These are phyloP conservation scores for Macaca mulatta DNA, from an alignment of 2,113 vertebrate species.

Conservation along the genomic window DNA sequence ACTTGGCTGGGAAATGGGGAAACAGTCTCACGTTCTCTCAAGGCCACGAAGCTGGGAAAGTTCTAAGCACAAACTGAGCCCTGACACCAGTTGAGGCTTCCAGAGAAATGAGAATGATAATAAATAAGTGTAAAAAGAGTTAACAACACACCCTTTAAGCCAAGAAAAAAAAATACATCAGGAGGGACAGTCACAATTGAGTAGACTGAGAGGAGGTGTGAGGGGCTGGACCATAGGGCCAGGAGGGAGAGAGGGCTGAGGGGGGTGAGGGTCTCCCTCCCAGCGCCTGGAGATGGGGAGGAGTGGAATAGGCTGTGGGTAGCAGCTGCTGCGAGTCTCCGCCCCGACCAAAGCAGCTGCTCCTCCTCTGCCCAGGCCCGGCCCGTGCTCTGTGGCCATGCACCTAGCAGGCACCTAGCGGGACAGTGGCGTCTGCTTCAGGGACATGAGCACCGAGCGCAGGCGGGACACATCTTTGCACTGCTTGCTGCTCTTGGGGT, in stretches of 20 bases:
- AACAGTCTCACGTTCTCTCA: background rate
- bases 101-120: conserved; percentile 84
- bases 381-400: conserved; percentile 59
- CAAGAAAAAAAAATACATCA: conserved; percentile 84
- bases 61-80: conserved; percentile 58
- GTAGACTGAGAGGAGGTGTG: conserved; percentile 48
- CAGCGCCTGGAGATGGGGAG: conserved; percentile 39
- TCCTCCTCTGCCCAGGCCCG: conserved; percentile 32
- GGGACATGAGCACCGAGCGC: conserved; percentile 98
- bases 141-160: conserved; percentile 87
- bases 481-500: conserved; percentile 99
- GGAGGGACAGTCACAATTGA: conserved; percentile 73
- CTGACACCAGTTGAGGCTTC: conserved; percentile 70
- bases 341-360: background rate
- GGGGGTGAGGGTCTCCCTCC: background rate
- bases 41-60: background rate
- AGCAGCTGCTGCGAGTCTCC: conserved; percentile 24
- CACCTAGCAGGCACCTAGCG: conserved; percentile 85
- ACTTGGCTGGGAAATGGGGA: background rate
- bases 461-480: conserved; percentile 98
- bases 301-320: conserved; percentile 6
- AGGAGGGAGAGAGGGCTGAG: background rate
- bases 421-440: conserved; percentile 96
- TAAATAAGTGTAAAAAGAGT: conserved; percentile 89
- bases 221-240: conserved; percentile 38